phyloP scores from a whole-genome alignment of 1,140 invertebrate species.

The Caerostris extrusa region DNA sequence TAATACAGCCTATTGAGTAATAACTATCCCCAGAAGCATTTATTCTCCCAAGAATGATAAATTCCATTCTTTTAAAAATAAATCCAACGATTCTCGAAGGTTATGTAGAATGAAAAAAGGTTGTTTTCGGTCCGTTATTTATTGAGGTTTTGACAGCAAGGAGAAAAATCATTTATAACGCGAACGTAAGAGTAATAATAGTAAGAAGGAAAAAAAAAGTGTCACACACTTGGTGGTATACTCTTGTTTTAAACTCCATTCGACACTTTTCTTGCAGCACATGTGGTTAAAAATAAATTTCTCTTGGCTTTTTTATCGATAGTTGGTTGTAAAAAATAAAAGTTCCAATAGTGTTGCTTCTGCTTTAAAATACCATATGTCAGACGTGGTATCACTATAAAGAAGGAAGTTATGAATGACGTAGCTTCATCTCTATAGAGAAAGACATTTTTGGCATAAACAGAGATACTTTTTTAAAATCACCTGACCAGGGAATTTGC shows the following conservation, averaged over 20 bases:
- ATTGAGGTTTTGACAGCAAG: background rate
- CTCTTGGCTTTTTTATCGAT: background rate
- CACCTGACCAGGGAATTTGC: no score
- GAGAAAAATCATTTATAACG: conserved; percentile 3
- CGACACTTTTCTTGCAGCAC: background rate
- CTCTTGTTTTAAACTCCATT: background rate
- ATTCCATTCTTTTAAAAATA: conserved; percentile 12
- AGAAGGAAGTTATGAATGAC: background rate
- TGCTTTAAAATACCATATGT: background rate
- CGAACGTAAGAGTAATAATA: background rate
- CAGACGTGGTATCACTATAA: background rate
- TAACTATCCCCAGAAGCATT: background rate
- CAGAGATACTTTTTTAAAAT: no score
- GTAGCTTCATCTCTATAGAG: no score
- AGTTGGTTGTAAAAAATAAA: background rate
- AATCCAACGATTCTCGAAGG: background rate
- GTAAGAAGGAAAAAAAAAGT: background rate
- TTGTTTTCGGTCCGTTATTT: background rate
- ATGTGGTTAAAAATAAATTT: background rate
- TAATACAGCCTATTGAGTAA: background rate
- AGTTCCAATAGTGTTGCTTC: background rate
- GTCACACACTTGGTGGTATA: background rate
- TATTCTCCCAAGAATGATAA: background rate
- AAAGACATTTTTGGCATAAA: no score
- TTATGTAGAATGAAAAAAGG: background rate